Conservation (phyloP, 1,140 invertebrate genomes). For the Druon quercuslanigerum region DNA sequence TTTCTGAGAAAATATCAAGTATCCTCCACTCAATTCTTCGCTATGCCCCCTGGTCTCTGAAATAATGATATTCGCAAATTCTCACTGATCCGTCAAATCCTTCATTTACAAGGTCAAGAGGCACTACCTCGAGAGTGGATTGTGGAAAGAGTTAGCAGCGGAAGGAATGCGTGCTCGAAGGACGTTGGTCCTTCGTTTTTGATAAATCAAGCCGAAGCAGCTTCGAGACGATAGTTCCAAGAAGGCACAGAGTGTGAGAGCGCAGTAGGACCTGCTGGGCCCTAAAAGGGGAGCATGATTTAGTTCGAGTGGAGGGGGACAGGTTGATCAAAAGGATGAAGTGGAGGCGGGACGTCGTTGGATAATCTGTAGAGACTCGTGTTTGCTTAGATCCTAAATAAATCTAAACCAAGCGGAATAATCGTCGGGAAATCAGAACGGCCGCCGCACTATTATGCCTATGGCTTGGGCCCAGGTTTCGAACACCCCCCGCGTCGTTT, state of each 20-base stretch:
- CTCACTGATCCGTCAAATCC: constrained; percentile 12
- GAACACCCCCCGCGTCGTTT: constrained; percentile 52
- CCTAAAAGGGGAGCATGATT: constrained; percentile 43
- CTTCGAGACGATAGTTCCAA: constrained; percentile 37
- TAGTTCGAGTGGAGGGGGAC: constrained; percentile 46
- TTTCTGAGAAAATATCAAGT: not conserved
- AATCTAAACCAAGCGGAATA: constrained; percentile 63
- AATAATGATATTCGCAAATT: not conserved
- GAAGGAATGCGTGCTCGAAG: constrained; percentile 40
- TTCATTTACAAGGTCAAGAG: constrained; percentile 18
- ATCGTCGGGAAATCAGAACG: constrained; percentile 50
- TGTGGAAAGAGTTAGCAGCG: constrained; percentile 28
- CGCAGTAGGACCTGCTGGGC: constrained; percentile 1
- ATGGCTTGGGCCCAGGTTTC: constrained; percentile 42
- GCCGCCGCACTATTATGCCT: constrained; percentile 9
- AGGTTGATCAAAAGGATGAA: constrained; percentile 30
- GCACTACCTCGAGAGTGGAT: too few relatives aligned
- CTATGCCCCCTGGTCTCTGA: not conserved
- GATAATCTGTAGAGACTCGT: constrained; percentile 60
- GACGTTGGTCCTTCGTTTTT: constrained; percentile 43
- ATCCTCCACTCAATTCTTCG: not conserved
- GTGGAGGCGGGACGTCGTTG: constrained; percentile 36
- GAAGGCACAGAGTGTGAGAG: constrained; percentile 23
- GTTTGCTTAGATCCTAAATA: constrained; percentile 65
- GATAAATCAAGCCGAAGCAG: constrained; percentile 44